A percentile compares a stretch with the other conserved stretches of the same genome.
phyloP scores from a whole-genome alignment of 2,888 invertebrate species.

The Melanophora roralis region DNA sequence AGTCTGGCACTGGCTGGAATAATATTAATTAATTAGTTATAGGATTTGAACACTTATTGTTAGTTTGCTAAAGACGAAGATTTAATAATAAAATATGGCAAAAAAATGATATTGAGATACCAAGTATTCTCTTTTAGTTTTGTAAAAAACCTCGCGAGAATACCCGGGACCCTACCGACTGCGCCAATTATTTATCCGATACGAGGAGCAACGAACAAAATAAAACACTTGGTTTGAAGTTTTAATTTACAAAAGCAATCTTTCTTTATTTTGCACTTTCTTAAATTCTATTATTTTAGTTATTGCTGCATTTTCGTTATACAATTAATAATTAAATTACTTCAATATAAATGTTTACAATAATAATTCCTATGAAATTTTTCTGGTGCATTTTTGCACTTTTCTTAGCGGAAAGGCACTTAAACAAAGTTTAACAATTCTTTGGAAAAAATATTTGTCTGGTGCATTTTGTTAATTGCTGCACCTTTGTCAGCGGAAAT shows the following conservation, averaged over 20 bases:
- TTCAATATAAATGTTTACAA: too few relatives aligned
- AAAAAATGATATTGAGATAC: not conserved
- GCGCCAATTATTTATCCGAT: not conserved
- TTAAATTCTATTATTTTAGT: not conserved
- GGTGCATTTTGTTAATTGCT: too few relatives aligned
- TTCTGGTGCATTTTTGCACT: too few relatives aligned
- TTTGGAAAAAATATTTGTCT: too few relatives aligned
- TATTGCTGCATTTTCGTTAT: not conserved
- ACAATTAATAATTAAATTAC: not conserved
- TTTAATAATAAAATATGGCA: too few relatives aligned
- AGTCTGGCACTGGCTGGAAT: too few relatives aligned
- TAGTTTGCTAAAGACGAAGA: too few relatives aligned
- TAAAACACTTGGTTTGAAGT: not conserved
- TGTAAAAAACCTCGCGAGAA: not conserved
- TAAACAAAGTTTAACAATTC: too few relatives aligned
- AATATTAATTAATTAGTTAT: too few relatives aligned
- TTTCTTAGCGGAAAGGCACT: too few relatives aligned
- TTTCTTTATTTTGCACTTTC: not conserved
- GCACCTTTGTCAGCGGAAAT: too few relatives aligned
- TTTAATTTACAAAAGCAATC: not conserved
- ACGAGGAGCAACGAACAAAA: not conserved
- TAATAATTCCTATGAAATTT: not conserved
- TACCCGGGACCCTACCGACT: not conserved
- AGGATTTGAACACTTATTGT: too few relatives aligned
- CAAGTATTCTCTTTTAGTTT: not conserved